phyloP scores from a whole-genome alignment of 2,113 vertebrate genomes.

The Bujurquina vittata region DNA sequence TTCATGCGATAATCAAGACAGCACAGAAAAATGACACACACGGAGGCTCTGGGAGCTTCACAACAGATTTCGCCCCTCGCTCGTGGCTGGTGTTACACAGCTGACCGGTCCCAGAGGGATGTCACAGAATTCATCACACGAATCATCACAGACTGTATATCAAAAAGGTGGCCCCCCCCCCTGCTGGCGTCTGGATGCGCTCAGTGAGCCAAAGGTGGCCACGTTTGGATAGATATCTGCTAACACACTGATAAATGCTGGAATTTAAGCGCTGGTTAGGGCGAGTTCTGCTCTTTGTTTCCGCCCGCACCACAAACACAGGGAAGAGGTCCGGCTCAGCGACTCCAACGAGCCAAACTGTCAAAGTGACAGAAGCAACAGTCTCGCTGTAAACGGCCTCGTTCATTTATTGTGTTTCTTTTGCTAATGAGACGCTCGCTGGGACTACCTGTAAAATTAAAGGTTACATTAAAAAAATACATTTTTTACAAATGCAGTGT shows the following conservation, averaged over 20 bases:
- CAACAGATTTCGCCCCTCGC: too few species aligned
- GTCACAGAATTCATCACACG: too few species aligned
- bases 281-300: not conserved
- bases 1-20: too few species aligned
- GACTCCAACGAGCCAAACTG: not conserved
- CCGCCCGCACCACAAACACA: not conserved
- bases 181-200: not conserved
- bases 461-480: too few species aligned
- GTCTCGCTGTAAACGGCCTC: not conserved
- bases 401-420: not conserved
- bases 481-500: not conserved
- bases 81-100: too few species aligned
- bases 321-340: not conserved
- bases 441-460: too few species aligned
- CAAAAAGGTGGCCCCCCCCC: too few species aligned
- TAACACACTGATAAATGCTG: not conserved
- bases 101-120: too few species aligned
- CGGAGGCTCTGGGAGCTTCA: too few species aligned
- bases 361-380: not conserved
- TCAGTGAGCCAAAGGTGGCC: not conserved
- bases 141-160: too few species aligned
- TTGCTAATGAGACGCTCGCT: too few species aligned
- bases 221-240: not conserved
- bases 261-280: not conserved
- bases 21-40: too few species aligned